These are phyloP conservation scores for Laspeyria flexula DNA, from an alignment of 2,888 invertebrate species.

Conservation along the genomic window DNA sequence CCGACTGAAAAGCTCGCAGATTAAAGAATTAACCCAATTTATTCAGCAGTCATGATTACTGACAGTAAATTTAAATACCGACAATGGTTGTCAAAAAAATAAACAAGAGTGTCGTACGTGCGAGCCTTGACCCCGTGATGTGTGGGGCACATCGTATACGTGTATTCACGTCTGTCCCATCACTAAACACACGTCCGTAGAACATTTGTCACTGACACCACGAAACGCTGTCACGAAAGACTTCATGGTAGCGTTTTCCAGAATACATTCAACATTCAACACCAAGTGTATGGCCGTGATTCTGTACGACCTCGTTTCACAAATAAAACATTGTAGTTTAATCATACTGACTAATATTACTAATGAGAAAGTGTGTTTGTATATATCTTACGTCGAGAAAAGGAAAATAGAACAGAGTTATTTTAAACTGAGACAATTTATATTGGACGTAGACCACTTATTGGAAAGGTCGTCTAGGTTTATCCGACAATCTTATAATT, in stretches of 20 bases:
- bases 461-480: no score
- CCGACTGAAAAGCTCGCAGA: slow-evolving; percentile 25
- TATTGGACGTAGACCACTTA: no score
- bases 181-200: slow-evolving; percentile 8
- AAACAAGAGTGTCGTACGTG: slow-evolving; percentile 13
- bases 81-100: slow-evolving; percentile 19
- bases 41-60: slow-evolving; percentile 18
- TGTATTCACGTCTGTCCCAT: slow-evolving; percentile 7
- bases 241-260: slow-evolving; percentile 6
- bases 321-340: slow-evolving; percentile 33
- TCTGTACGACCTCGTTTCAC: slow-evolving; percentile 18
- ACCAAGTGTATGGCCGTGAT: slow-evolving; percentile 7
- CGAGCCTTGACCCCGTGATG: slow-evolving; percentile 17
- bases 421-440: not conserved
- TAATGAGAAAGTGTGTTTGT: not conserved
- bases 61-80: slow-evolving; percentile 17
- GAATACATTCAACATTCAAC: not conserved
- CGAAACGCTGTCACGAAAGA: slow-evolving; percentile 8
- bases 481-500: no score
- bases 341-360: slow-evolving; percentile 23
- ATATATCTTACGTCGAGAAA: no score
- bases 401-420: not conserved
- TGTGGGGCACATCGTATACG: slow-evolving; percentile 8
- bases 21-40: slow-evolving; percentile 23
- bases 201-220: slow-evolving; percentile 13